These are phyloP conservation scores for Halichoeres trimaculatus DNA, from an alignment of 2,113 vertebrate genomes.

Conservation along the genomic window DNA sequence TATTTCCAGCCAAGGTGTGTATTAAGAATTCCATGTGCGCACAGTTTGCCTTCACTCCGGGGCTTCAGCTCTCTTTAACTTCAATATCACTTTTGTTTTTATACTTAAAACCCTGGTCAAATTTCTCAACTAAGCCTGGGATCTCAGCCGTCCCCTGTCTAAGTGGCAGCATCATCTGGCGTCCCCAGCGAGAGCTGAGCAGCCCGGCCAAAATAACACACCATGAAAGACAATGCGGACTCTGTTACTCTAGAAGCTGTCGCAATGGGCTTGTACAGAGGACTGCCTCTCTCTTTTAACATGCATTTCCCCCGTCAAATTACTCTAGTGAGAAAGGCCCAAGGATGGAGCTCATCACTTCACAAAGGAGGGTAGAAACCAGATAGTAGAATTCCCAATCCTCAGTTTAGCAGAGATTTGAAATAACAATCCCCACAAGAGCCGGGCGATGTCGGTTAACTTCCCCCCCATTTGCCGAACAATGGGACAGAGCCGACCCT, in stretches of 20 bases:
- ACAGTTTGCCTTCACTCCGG: constrained; percentile 8
- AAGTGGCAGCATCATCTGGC: constrained; percentile 37
- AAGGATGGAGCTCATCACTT: constrained; percentile 71
- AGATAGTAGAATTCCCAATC: constrained; percentile 72
- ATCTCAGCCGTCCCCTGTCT: constrained; percentile 46
- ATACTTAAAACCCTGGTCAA: constrained; percentile 39
- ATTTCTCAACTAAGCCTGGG: constrained; percentile 33
- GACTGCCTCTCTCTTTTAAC: constrained; percentile 20
- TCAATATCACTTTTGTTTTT: constrained; percentile 37
- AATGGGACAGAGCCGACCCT: constrained; percentile 67
- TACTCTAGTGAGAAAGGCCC: constrained; percentile 55
- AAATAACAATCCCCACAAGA: constrained; percentile 74
- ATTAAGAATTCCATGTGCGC: constrained; percentile 21
- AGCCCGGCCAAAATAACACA: constrained; percentile 62
- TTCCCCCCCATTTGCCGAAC: constrained; percentile 68
- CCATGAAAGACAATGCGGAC: constrained; percentile 53
- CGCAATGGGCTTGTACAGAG: constrained; percentile 39
- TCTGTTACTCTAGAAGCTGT: constrained; percentile 48
- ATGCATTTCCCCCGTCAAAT: constrained; percentile 60
- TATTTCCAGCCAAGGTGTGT: neutral
- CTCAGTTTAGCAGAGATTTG: constrained; percentile 78
- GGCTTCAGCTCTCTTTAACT: constrained; percentile 33
- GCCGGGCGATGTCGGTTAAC: constrained; percentile 62
- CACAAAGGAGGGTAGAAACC: constrained; percentile 62
- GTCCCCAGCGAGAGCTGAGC: constrained; percentile 53